phyloP scores from a whole-genome alignment of 1,140 invertebrate species.

The Trinorchestia longiramus region DNA sequence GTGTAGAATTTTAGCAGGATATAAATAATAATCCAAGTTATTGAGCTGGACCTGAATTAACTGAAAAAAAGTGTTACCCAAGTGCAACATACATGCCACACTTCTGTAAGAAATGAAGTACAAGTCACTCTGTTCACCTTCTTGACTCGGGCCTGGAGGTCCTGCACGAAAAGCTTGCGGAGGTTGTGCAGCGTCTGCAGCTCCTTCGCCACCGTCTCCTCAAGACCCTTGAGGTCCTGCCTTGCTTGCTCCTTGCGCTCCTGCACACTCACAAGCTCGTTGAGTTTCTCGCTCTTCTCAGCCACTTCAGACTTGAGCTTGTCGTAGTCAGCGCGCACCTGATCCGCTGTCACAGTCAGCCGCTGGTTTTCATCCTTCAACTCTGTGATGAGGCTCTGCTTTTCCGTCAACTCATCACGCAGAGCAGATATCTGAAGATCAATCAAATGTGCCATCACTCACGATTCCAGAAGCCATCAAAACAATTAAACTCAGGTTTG shows the following conservation, averaged over 20 bases:
- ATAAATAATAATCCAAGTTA: not conserved
- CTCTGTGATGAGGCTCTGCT: slow-evolving; percentile 90
- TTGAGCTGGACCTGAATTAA: not conserved
- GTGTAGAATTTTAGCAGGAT: not conserved
- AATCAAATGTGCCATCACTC: not conserved
- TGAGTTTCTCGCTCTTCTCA: slow-evolving; percentile 94
- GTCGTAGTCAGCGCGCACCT: slow-evolving; percentile 94
- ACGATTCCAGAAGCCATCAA: not conserved
- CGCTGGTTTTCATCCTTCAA: slow-evolving; percentile 97
- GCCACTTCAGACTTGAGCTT: slow-evolving; percentile 93
- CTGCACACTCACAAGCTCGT: slow-evolving; percentile 91
- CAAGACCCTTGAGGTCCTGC: slow-evolving; percentile 96
- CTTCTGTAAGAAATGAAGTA: not conserved
- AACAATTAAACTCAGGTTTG: not conserved
- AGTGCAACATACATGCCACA: not conserved
- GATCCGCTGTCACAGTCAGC: slow-evolving; percentile 89
- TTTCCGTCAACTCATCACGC: slow-evolving; percentile 93
- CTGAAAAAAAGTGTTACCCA: not conserved
- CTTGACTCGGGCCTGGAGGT: slow-evolving; percentile 84
- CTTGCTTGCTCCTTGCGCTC: slow-evolving; percentile 95
- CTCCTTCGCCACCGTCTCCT: slow-evolving; percentile 97
- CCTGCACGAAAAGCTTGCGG: slow-evolving; percentile 97
- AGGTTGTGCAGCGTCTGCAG: slow-evolving; percentile 97
- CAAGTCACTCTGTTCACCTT: slow-evolving; percentile 69
- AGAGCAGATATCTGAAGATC: slow-evolving; percentile 69